Percentiles rank a stretch among this genome's conserved stretches.
Conservation (phyloP, 2,113 vertebrate genomes). For the Vicugna pacos region DNA sequence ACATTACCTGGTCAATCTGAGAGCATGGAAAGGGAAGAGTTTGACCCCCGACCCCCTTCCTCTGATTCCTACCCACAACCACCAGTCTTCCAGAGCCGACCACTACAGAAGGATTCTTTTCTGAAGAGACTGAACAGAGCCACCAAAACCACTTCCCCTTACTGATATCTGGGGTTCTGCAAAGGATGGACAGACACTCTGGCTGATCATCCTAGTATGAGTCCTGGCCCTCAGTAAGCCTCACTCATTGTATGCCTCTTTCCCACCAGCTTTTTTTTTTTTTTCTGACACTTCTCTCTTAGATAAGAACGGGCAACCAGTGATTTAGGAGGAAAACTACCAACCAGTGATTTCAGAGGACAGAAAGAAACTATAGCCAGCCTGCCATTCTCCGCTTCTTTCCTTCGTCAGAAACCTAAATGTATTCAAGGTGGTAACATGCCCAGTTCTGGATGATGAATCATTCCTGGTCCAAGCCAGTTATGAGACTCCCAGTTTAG, state of each 20-base stretch:
- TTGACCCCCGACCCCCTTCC: fast-evolving
- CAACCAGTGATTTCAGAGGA: too few relatives aligned
- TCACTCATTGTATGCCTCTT: fast-evolving
- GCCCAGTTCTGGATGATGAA: not conserved
- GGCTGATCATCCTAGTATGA: not conserved
- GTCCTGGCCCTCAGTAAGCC: not conserved
- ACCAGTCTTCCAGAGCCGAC: not conserved
- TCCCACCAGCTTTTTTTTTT: not conserved
- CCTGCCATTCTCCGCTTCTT: not conserved
- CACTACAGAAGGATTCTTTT: not conserved
- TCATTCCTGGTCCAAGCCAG: not conserved
- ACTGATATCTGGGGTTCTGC: not conserved
- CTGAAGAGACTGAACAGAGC: not conserved
- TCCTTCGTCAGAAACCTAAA: not conserved
- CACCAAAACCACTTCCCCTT: not conserved
- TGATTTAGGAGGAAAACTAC: not conserved
- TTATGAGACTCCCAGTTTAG: not conserved
- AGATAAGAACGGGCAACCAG: not conserved
- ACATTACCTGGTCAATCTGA: not conserved
- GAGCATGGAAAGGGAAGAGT: not conserved
- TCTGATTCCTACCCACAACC: fast-evolving
- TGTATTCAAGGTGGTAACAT: not conserved
- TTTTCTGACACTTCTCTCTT: not conserved
- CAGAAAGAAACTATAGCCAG: not conserved
- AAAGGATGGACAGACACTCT: not conserved